Percentiles rank a stretch among this genome's conserved stretches.
Conservation (phyloP, 2,888 invertebrate species). For the Buathra laborator region DNA sequence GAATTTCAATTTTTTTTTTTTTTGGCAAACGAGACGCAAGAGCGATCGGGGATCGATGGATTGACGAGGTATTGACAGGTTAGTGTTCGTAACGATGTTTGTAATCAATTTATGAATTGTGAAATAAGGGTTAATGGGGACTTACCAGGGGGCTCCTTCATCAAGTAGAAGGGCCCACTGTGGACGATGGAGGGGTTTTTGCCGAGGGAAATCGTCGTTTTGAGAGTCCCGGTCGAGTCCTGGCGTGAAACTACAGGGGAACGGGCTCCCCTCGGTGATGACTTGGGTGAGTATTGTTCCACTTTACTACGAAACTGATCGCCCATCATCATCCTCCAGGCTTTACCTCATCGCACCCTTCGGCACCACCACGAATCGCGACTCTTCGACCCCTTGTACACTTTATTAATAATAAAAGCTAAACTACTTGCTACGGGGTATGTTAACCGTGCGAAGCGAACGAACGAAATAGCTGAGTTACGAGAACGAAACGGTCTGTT, state of each 20-base stretch:
- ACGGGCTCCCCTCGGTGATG: slow-evolving; percentile 96
- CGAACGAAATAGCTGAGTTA: neutral
- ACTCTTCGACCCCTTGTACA: slow-evolving; percentile 18
- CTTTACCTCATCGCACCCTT: slow-evolving; percentile 80
- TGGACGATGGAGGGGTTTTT: slow-evolving; percentile 99
- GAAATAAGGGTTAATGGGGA: neutral
- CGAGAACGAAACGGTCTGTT: slow-evolving; percentile 5
- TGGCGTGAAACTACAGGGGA: slow-evolving; percentile 98
- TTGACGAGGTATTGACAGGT: slow-evolving; percentile 52
- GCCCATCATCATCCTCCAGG: slow-evolving; percentile 93
- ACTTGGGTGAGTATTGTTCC: slow-evolving; percentile 97
- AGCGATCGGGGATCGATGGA: slow-evolving; percentile 59
- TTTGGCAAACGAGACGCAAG: neutral
- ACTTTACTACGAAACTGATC: slow-evolving; percentile 95
- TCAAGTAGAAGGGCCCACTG: slow-evolving; percentile 98
- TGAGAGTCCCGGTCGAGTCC: slow-evolving; percentile 98
- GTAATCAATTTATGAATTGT: neutral
- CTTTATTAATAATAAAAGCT: neutral
- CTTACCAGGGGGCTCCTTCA: slow-evolving; percentile 97
- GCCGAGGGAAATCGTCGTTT: slow-evolving; percentile 98
- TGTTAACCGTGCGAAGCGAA: neutral
- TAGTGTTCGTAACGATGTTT: slow-evolving; percentile 6
- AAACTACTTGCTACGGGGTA: slow-evolving; percentile 20
- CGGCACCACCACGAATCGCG: slow-evolving; percentile 61
- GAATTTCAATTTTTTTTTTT: neutral